These are phyloP conservation scores for Exephanes ischioxanthus DNA, from an alignment of 2,888 invertebrate species.

Conservation along the genomic window DNA sequence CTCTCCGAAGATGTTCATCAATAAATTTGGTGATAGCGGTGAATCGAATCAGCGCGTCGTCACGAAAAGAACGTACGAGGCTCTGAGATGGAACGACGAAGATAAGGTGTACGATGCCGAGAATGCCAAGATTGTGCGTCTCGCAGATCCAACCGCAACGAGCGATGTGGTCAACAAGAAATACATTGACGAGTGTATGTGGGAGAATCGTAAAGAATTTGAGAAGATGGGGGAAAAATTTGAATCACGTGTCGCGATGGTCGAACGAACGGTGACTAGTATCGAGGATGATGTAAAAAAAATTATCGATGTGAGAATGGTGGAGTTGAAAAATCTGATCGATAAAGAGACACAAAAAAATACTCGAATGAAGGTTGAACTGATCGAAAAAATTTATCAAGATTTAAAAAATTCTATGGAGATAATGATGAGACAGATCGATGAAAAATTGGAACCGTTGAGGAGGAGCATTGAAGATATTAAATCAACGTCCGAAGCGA, in stretches of 20 bases:
- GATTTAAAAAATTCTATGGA: too few species aligned
- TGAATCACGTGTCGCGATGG: too few species aligned
- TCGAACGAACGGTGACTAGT: neutral
- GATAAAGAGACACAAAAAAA: too few species aligned
- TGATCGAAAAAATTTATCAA: too few species aligned
- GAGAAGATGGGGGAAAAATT: neutral
- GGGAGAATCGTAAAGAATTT: neutral
- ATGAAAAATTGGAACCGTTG: too few species aligned
- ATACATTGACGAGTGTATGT: neutral
- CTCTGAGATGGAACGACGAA: neutral
- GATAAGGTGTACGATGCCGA: neutral
- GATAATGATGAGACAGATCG: too few species aligned
- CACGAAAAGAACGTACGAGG: neutral
- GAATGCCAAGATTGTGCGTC: neutral
- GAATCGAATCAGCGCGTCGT: neutral
- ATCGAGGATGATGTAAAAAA: too few species aligned
- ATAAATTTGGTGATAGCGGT: conserved; percentile 4
- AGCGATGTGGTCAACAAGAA: neutral
- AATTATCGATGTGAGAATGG: too few species aligned
- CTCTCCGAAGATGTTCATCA: neutral
- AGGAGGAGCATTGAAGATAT: too few species aligned
- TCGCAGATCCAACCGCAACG: neutral
- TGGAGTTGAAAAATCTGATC: too few species aligned
- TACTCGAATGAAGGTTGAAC: too few species aligned
- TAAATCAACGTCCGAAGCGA: too few species aligned